phyloP scores from a whole-genome alignment of 2,797 vertebrate genomes.

The Mus spretus region DNA sequence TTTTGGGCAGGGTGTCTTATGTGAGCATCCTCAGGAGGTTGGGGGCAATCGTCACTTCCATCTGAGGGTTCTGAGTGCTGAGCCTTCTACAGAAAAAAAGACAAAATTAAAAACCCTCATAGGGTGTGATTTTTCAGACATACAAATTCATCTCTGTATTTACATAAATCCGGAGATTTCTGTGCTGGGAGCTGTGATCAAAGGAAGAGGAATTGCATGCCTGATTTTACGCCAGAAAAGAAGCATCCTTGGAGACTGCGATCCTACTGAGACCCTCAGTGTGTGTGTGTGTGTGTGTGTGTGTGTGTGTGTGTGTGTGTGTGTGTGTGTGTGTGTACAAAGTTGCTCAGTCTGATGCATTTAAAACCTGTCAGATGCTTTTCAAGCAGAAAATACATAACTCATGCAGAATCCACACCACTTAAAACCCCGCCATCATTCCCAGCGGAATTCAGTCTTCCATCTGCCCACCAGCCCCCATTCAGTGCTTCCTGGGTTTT shows the following conservation, averaged over 20 bases:
- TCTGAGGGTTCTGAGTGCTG: not conserved
- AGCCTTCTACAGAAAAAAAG: not conserved
- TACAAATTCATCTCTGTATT: slow-evolving; percentile 25
- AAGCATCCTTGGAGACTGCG: slow-evolving; percentile 17
- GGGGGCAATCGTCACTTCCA: not conserved
- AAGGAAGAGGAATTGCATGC: slow-evolving; percentile 34
- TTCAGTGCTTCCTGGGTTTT: not conserved
- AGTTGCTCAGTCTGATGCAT: slow-evolving; percentile 60
- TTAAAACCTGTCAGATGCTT: slow-evolving; percentile 62
- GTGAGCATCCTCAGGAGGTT: not conserved
- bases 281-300: not conserved
- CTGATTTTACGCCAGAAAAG: slow-evolving; percentile 63
- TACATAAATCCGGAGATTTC: slow-evolving; percentile 60
- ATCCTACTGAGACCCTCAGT: slow-evolving; percentile 37
- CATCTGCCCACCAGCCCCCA: not conserved
- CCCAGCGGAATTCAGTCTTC: slow-evolving; percentile 16
- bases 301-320: not conserved
- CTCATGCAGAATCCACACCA: slow-evolving; percentile 22
- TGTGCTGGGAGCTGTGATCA: slow-evolving; percentile 41
- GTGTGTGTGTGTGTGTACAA: not conserved
- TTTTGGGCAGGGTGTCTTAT: not conserved
- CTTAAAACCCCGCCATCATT: not conserved
- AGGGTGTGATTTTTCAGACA: slow-evolving; percentile 33
- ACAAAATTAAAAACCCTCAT: not conserved
- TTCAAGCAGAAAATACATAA: slow-evolving; percentile 68